Percentiles rank a stretch among this genome's conserved stretches.
These are phyloP conservation scores for Nasua narica DNA, from an alignment of 2,797 vertebrate genomes.

Conservation along the genomic window DNA sequence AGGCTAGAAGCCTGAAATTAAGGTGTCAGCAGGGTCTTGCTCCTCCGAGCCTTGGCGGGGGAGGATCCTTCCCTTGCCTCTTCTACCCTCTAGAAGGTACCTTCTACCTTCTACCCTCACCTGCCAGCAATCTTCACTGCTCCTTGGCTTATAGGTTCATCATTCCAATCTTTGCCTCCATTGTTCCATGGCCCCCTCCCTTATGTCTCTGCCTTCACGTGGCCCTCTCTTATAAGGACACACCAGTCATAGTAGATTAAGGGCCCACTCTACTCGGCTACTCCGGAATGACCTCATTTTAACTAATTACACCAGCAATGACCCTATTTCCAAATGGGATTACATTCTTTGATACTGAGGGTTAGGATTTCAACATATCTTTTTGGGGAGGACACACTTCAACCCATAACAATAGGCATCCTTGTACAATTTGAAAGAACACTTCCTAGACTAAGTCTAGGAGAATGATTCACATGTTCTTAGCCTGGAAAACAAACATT, in stretches of 20 bases:
- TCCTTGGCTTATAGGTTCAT: neutral
- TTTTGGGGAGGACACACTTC: neutral
- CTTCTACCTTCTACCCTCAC: no score
- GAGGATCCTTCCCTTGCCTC: neutral
- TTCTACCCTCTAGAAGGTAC: no score
- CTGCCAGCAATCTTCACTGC: neutral
- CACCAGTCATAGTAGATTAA: neutral
- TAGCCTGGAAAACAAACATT: neutral
- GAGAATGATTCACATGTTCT: neutral
- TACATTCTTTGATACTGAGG: neutral
- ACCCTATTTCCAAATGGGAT: neutral
- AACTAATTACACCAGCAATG: neutral
- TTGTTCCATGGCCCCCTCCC: neutral
- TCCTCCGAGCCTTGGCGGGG: neutral
- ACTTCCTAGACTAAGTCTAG: neutral
- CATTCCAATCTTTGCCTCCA: neutral
- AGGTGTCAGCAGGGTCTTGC: neutral
- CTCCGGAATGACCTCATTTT: neutral
- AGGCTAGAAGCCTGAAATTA: neutral
- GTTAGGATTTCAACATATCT: neutral
- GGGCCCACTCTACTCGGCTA: neutral
- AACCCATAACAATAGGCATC: neutral
- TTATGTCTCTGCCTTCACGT: neutral
- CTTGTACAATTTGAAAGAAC: neutral
- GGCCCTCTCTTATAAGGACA: neutral